phyloP scores from a whole-genome alignment of 2,888 invertebrate genomes.

The Alentia gelatinosa region DNA sequence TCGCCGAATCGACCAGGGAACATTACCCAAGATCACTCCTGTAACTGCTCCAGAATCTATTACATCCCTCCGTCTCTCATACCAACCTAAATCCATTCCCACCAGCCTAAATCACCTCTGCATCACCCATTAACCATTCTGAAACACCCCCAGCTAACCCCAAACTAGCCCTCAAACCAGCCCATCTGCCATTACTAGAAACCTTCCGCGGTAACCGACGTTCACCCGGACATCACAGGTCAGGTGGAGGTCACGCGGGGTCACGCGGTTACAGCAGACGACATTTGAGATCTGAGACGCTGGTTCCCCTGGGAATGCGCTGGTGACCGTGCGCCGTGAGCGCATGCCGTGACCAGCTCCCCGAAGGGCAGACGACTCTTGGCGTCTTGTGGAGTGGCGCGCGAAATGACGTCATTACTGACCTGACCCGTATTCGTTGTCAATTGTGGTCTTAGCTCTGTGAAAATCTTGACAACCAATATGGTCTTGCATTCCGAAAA shows the following conservation, averaged over 20 bases:
- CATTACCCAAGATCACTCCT: no score
- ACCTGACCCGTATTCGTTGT: not conserved
- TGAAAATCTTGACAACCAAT: no score
- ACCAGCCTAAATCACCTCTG: not conserved
- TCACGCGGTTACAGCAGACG: slow-evolving; percentile 30
- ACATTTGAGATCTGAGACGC: not conserved
- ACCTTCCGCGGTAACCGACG: not conserved
- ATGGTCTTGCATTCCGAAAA: no score
- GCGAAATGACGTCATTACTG: not conserved
- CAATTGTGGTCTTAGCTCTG: no score
- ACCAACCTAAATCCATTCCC: no score
- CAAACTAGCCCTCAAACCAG: not conserved
- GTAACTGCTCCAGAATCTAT: no score
- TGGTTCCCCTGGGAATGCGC: not conserved
- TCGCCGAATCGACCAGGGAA: no score
- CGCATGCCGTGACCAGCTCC: slow-evolving; percentile 7
- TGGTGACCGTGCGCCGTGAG: not conserved
- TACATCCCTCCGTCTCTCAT: no score
- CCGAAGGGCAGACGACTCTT: not conserved
- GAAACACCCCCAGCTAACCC: not conserved
- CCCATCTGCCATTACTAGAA: not conserved
- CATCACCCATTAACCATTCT: not conserved
- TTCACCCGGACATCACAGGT: slow-evolving; percentile 6
- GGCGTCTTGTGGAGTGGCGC: not conserved
- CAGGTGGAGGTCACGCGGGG: not conserved